Evolutionary conservation across 2,797 vertebrate species (phyloP).

Genomic region (Sorex maritimensis): DNA sequence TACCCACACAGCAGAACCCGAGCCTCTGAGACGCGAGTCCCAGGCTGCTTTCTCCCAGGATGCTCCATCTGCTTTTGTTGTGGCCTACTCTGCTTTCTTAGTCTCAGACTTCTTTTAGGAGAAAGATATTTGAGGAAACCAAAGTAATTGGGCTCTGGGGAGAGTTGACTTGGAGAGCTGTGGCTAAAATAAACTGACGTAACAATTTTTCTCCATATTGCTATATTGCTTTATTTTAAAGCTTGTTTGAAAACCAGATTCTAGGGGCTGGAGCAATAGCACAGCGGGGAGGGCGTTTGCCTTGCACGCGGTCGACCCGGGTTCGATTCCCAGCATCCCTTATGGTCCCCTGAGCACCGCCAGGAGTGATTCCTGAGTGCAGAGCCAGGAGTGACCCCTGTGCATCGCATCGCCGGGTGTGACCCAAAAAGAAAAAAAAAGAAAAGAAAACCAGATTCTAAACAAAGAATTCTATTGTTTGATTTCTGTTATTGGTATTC

Average conservation of each 20-base stretch:
- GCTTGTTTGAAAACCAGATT: neutral
- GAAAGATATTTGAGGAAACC: slow-evolving; percentile 52
- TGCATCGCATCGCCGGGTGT: too few relatives aligned
- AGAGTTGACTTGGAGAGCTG: neutral
- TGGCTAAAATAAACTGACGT: slow-evolving; percentile 9
- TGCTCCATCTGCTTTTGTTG: neutral
- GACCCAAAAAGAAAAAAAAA: too few relatives aligned
- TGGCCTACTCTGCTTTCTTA: neutral
- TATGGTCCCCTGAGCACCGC: too few relatives aligned
- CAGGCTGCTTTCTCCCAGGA: neutral
- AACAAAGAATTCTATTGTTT: neutral
- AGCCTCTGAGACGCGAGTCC: neutral
- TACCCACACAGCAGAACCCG: neutral
- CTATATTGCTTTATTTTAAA: too few relatives aligned
- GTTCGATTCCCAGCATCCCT: too few relatives aligned
- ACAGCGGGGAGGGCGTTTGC: too few relatives aligned
- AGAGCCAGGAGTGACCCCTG: too few relatives aligned
- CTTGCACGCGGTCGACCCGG: too few relatives aligned
- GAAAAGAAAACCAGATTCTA: neutral
- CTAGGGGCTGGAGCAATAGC: neutral
- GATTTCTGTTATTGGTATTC: neutral
- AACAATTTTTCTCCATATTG: neutral
- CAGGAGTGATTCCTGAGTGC: too few relatives aligned
- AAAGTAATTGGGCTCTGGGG: slow-evolving; percentile 76
- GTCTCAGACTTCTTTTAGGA: slow-evolving; percentile 29